Evolutionary conservation across 2,113 vertebrate genomes (phyloP).

Genomic region (Dipodomys merriami): DNA sequence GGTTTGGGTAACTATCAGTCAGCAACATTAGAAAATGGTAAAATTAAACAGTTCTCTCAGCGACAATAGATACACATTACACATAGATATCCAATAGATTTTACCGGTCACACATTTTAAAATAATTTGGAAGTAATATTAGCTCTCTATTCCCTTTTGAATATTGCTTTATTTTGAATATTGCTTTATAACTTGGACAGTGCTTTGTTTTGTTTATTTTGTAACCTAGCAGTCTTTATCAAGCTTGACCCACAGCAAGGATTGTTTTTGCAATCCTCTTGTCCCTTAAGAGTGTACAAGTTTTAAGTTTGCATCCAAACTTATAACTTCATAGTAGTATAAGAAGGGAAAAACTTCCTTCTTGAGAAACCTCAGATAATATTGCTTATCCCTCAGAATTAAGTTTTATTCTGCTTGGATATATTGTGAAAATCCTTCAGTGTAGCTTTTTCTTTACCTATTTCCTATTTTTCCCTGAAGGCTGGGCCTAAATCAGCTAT

Average conservation of each 20-base stretch:
- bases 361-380: neutral
- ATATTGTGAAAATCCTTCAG: neutral
- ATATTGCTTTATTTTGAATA: neutral
- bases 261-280: neutral
- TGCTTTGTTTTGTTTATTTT: constrained; percentile 13
- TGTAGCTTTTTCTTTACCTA: neutral
- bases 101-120: neutral
- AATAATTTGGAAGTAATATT: neutral
- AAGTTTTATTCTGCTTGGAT: neutral
- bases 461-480: neutral
- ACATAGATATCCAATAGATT: neutral
- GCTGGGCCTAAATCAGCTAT: neutral
- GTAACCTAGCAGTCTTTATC: neutral
- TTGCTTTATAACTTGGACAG: neutral
- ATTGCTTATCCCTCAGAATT: neutral
- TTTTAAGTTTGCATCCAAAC: neutral
- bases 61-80: neutral
- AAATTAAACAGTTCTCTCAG: neutral
- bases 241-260: neutral
- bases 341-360: neutral
- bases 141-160: neutral
- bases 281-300: neutral
- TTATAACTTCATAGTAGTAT: neutral
- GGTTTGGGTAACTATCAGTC: neutral
- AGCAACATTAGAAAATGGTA: neutral